Evolutionary conservation across 2,797 vertebrate species (phyloP).

Genomic region (Mus caroli): DNA sequence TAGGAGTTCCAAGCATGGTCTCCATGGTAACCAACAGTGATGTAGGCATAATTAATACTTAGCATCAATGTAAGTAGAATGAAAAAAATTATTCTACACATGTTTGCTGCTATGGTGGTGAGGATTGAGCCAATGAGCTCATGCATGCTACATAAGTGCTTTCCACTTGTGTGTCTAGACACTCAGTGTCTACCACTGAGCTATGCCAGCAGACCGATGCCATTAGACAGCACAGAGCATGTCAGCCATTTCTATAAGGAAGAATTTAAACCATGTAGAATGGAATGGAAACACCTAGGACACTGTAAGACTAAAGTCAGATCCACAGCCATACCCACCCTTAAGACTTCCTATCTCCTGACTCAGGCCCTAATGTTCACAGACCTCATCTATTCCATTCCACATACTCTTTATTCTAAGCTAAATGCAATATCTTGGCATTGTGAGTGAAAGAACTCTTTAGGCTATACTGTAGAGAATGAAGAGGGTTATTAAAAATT

Average conservation of each 20-base stretch:
- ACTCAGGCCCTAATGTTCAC: background rate
- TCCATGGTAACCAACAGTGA: constrained; percentile 4
- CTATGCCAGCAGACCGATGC: background rate
- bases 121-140: background rate
- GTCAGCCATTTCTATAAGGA: background rate
- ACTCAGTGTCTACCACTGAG: background rate
- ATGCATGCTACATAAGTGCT: too few species aligned
- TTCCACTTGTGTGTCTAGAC: too few species aligned
- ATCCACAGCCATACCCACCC: background rate
- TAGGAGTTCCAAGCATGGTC: background rate
- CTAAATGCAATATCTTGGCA: background rate
- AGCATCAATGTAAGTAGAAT: background rate
- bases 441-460: background rate
- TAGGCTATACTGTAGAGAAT: background rate
- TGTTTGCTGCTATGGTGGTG: background rate
- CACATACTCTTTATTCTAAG: background rate
- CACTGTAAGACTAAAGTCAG: background rate
- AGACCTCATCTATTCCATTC: background rate
- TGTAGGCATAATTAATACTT: constrained; percentile 5
- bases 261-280: background rate
- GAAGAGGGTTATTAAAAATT: constrained; percentile 21
- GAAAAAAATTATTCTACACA: background rate
- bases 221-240: background rate
- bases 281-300: background rate
- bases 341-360: background rate